Evolutionary conservation across 2,888 invertebrate genomes (phyloP), one percentile per base, ranked within the genome.

Genomic region (Coelogynopora nodosa): DNA sequence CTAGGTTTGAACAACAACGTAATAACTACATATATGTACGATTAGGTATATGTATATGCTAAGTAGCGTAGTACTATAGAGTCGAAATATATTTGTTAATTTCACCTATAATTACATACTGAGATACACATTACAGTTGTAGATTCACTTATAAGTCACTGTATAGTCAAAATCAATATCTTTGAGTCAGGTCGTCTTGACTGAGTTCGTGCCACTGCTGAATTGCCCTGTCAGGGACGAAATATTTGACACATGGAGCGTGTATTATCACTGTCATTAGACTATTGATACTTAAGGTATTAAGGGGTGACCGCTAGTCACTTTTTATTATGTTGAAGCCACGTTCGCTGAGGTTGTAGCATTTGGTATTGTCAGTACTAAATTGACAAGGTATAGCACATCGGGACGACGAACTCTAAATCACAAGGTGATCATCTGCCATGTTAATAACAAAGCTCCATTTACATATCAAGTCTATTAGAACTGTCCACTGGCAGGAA

Each of bases 181-280:
- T 74, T 74, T 74, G 74, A 74, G 74, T 74, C 23, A 26, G 27
- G 74, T 23, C 74, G 23, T 74, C 74, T 74, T 74, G 74, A 74
- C 74, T 74, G 74, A 74, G 74, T 74, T 74, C 2, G 74, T 74
- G 74, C 74, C 74, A 74, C 74, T n/a, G 74, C 74, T 74, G 23
- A 74, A 74, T 74, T 74, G 74, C 74, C 74, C 74, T 74, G 74
- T 23, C 74, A 74, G 74, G 74, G 74, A n/a, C 74, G 23, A 74
- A 74, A 74, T 74, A 10, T 74, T 10, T 74, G 74, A 74, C 74
- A 74, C 74, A n/a, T 74, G 74, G 74, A 74, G 74, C 27, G 23
- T 74, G 74, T 74, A 23, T 5, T 23, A 74, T 74, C 18, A 74
- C 74, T 23, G 74, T 74, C 74, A 23, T 74, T 26, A 74, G 74